Base-by-base conservation (phyloP, 2,113 vertebrate genomes). In the mouse (Mus musculus) region DNA sequence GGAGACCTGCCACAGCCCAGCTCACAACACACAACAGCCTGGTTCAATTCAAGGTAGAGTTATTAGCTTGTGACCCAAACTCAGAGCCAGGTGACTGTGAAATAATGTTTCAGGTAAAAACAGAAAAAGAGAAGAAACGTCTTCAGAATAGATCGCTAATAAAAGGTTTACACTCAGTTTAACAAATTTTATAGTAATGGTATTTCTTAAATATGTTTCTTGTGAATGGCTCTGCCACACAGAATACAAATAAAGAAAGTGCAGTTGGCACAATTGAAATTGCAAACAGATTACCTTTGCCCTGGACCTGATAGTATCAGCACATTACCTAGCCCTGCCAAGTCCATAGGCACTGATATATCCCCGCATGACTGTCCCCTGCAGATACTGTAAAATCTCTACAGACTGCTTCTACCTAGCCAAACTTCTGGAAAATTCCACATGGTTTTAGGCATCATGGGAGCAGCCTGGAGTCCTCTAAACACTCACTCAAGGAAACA, bases 131-230 rank as follows among this genome's bases (percentile, higher is more conserved):
- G 56, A 73, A 56, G 65, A 69, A 72, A 78, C 4, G 19, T 63
- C 65, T 88, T 33, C 14, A 72, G 90, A 98, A 93, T 84, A 96
- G 88, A 92, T 73, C 98, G 93, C 88, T 97, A 96, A 92, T 97
- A 97, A 98, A 97, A 97, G 91, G 95, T 98, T 98, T 98, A 98
- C 42, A 96, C 86, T 80, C 96, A 76, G 87, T 97, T 98, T 96
- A 97, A 97, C 90, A 96, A 95, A 97, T 96, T 97, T 95, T 97
- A 95, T 92, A 95, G 92, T 94, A 97, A 98, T 89, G 85, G 93
- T 78, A 92, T 88, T 97, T 97, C 96, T 63, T 93, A 97, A 98
- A 96, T 94, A 86, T 97, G 84, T 97, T 98, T 97, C 97, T 98
- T 82, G 39, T 97, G 96, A 98, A 97, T 92, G 73, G 67, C 95